Percentiles rank a stretch among this genome's conserved stretches.
Evolutionary conservation across 2,113 vertebrate species (phyloP).

Genomic region (Macquaria ambigua): DNA sequence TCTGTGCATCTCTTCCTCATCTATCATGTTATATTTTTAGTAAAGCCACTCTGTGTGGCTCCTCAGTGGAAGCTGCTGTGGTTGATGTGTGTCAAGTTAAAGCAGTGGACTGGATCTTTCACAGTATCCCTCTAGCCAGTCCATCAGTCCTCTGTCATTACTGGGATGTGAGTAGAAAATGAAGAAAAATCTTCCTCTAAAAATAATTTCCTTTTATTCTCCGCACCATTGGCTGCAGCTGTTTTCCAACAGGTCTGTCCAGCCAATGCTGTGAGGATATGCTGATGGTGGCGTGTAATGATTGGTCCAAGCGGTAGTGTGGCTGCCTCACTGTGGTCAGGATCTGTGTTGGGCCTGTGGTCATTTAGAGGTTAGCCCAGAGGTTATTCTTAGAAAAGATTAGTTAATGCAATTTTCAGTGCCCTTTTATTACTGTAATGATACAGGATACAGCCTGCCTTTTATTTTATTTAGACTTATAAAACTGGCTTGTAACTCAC

Average conservation of each 20-base stretch:
- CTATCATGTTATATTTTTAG: conserved; percentile 69
- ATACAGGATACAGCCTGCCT: conserved; percentile 47
- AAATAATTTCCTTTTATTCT: conserved; percentile 70
- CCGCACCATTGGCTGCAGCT: conserved; percentile 64
- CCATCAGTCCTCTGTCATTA: conserved; percentile 76
- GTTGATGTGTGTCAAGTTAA: conserved; percentile 63
- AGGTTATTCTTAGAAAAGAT: conserved; percentile 73
- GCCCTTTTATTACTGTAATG: conserved; percentile 69
- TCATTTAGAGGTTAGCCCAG: conserved; percentile 66
- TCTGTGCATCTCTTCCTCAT: conserved; percentile 55
- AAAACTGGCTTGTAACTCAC: conserved; percentile 43
- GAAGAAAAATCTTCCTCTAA: conserved; percentile 54
- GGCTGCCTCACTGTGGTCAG: conserved; percentile 55
- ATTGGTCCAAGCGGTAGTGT: conserved; percentile 64
- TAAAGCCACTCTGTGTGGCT: conserved; percentile 56
- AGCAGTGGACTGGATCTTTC: conserved; percentile 58
- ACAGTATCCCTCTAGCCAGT: conserved; percentile 55
- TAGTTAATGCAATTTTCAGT: conserved; percentile 67
- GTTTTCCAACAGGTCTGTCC: conserved; percentile 51
- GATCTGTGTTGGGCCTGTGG: conserved; percentile 63
- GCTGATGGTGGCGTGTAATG: conserved; percentile 33
- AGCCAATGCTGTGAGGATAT: conserved; percentile 48
- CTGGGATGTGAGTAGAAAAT: conserved; percentile 54
- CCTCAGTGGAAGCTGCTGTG: conserved; percentile 49
- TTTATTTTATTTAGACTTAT: conserved; percentile 69